phyloP scores from a whole-genome alignment of 2,113 vertebrate species.

The Toxotes jaculatrix region DNA sequence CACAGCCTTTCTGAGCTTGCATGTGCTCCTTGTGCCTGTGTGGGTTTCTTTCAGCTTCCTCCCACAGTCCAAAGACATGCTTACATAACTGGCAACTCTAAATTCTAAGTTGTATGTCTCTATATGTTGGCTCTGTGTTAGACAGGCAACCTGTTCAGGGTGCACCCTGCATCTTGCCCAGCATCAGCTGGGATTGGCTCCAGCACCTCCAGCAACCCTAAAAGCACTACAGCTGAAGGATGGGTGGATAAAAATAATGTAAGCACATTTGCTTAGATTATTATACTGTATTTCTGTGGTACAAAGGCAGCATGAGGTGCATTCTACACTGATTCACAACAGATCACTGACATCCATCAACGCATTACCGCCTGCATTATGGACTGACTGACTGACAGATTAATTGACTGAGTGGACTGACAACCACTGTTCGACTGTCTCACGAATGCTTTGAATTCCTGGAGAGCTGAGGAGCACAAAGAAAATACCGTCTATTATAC shows the following conservation, averaged over 20 bases:
- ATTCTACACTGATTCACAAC: neutral
- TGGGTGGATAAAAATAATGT: neutral
- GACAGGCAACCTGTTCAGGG: too few species aligned
- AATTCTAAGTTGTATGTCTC: too few species aligned
- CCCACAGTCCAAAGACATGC: too few species aligned
- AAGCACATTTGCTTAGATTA: neutral
- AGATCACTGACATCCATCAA: neutral
- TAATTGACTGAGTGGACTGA: neutral
- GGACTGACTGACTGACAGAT: neutral
- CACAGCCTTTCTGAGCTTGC: too few species aligned
- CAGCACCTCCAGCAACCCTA: too few species aligned
- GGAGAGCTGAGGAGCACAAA: neutral
- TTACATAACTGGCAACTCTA: too few species aligned
- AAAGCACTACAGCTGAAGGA: neutral
- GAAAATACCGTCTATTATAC: neutral
- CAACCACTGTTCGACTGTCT: neutral
- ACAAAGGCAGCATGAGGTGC: neutral
- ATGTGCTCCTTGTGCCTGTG: too few species aligned
- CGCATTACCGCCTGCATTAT: neutral
- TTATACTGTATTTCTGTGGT: neutral
- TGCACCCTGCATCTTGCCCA: too few species aligned
- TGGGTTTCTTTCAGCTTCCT: too few species aligned
- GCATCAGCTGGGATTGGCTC: too few species aligned
- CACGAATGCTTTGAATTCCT: constrained; percentile 1
- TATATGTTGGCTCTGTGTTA: too few species aligned